Conservation (phyloP, 2,113 vertebrate genomes). For the Sardina pilchardus region DNA sequence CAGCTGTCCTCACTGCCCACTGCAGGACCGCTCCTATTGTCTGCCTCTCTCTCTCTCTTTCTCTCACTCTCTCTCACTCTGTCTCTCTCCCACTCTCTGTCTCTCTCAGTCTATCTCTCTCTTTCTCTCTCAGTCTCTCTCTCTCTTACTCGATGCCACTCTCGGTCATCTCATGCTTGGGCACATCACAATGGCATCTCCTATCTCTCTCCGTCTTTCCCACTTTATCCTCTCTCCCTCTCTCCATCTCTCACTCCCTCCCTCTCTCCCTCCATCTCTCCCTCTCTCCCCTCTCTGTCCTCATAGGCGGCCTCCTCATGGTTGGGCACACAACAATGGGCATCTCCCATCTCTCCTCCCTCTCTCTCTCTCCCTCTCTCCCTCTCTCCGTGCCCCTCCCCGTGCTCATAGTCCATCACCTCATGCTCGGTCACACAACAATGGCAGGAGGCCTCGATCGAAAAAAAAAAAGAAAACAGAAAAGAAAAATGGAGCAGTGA, state of each 20-base stretch:
- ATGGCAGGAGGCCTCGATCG: not conserved
- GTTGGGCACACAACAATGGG: not conserved
- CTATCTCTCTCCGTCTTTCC: not conserved
- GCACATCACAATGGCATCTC: not conserved
- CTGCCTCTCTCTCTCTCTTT: not conserved
- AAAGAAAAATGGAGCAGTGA: not conserved
- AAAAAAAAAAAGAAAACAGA: not conserved
- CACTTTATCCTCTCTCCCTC: no score
- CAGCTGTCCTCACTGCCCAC: constrained; percentile 54
- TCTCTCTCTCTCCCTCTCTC: no score
- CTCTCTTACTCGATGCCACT: not conserved
- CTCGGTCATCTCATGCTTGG: not conserved
- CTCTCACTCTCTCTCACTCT: not conserved
- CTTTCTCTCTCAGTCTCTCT: not conserved
- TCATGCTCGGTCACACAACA: not conserved
- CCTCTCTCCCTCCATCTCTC: not conserved
- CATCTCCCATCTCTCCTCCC: not conserved
- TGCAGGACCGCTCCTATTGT: not conserved
- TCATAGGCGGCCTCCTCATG: not conserved
- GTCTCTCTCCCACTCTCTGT: not conserved
- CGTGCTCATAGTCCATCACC: not conserved
- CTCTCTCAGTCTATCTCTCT: not conserved
- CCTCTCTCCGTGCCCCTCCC: no score
- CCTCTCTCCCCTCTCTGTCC: not conserved
- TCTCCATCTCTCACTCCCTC: not conserved